Evolutionary conservation across 2,797 vertebrate species (phyloP).

Genomic region (Dromococcyx pavoninus): DNA sequence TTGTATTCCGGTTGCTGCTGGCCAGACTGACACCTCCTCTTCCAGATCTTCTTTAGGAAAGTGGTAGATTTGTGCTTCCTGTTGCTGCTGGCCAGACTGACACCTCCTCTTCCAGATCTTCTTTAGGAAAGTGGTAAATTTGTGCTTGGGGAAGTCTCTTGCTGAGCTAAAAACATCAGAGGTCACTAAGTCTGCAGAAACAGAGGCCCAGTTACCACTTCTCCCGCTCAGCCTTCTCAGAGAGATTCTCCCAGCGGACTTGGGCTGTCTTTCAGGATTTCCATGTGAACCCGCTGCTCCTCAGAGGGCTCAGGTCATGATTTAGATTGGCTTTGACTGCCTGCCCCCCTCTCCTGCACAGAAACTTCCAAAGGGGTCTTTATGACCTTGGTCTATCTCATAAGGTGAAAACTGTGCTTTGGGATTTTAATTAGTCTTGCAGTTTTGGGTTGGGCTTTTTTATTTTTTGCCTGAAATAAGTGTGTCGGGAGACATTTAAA

Average conservation of each 20-base stretch:
- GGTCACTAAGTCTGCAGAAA: background rate
- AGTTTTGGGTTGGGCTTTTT: background rate
- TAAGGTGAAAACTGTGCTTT: background rate
- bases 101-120: background rate
- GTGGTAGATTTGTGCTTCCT: background rate
- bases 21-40: background rate
- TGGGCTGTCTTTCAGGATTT: background rate
- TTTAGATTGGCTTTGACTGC: background rate
- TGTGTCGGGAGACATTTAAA: background rate
- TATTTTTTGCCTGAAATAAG: background rate
- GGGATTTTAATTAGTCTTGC: background rate
- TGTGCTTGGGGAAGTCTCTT: background rate
- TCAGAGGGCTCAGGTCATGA: background rate
- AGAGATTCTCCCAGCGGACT: background rate
- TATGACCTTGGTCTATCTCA: background rate
- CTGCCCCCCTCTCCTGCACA: background rate
- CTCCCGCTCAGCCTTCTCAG: background rate
- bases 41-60: background rate
- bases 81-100: background rate
- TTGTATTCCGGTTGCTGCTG: background rate
- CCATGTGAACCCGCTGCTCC: background rate
- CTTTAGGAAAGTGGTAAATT: background rate
- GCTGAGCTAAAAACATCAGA: background rate
- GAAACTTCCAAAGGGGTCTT: background rate
- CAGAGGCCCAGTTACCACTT: rapidly evolving